Base-by-base conservation (phyloP, 2,113 vertebrate genomes). In the Clarias macrocephalus region DNA sequence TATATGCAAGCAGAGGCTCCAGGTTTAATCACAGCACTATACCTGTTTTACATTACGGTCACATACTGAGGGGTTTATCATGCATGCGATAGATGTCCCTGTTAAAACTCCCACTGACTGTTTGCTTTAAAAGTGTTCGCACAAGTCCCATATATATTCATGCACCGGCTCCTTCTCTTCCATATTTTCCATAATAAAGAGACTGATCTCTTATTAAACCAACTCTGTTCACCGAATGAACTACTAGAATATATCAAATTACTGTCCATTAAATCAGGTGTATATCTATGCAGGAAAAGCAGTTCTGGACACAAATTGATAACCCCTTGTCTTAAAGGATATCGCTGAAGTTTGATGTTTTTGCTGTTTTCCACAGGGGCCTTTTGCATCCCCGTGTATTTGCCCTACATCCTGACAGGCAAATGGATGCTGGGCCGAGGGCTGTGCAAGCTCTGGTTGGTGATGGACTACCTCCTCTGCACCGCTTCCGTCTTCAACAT, bases 401-500 rank as follows among this genome's bases (percentile, higher is more conserved):
- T 98, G 88, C 96, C 96, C 81, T 96, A 97, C 72, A 93, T 92
- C 80, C 85, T 93, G 37, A 93, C 95, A 56, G 95, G 95, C 73
- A 90, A 33, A 0, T 97, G 96, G 97, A 91, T 90, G 1, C 93
- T 97, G 89, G 96, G 95, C 89, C 94, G 90, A 85, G 88, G 89
- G 3, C 19, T 97, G 18, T 98, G 97, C 89, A 94, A 94, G 75
- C 92, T 97, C 79, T 97, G 97, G 97, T 94, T 97, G 77, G 89
- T 95, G 72, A 85, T 92, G 89, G 97, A 98, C 93, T 97, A 98
- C 90, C 93, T 97, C 6, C 63, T 98, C 84, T 97, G 97, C 62
- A 93, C 97, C 18, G 94, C 97, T 0, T 98, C 97, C 3, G 96
- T 96, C 85, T 97, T 97, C 91, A 99, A 91, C 92, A 95, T 98